Evolutionary conservation across 2,113 vertebrate genomes (phyloP), one percentile per base, ranked within the genome.

Genomic region (Mustela lutreola): DNA sequence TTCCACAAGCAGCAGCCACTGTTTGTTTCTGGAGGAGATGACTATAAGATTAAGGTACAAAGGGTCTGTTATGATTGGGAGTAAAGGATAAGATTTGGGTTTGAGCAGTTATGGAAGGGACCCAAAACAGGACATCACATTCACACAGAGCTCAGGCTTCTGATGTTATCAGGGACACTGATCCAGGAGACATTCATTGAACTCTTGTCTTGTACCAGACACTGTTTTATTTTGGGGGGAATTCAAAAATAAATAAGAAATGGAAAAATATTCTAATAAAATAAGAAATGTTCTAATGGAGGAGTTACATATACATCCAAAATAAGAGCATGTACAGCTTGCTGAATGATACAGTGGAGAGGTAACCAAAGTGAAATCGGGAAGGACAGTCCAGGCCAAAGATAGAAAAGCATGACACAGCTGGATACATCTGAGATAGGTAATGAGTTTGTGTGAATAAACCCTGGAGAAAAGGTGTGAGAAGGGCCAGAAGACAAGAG

Each of bases 1-100:
- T 99, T 99, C 98, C 99, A 99, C 97, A 99, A 99, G 76, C 99
- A 99, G 98, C 99, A 99, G 98, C 99, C 99, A 4, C 98, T 99
- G 4, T 99, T 99, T 95, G 99, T 99, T 4, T 99, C 99, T 7
- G 99, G 99, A 93, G 99, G 99, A 2, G 99, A 99, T 45, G 99
- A 99, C 93, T 99, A 99, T 97, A 99, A 99, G 97, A 99, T 99
- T 84, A 99, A 99, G 99, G 99, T 99, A 97, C 92, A 96, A 75
- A 53, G 58, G 5, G 7, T 91, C 63, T 90, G 24, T 78, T n/a
- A 4, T 91, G 60, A 94, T 19, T 70, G 28, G 60, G 14, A 91
- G 18, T 11, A 60, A 94, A 81, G 70, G n/a, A 73, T 1, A 42
- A 22, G 3, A 0, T 1, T 1, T 67, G 39, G 1, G 10, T 1